Conservation (phyloP, 2,113 vertebrate species). For the Oncorhynchus clarkii region DNA sequence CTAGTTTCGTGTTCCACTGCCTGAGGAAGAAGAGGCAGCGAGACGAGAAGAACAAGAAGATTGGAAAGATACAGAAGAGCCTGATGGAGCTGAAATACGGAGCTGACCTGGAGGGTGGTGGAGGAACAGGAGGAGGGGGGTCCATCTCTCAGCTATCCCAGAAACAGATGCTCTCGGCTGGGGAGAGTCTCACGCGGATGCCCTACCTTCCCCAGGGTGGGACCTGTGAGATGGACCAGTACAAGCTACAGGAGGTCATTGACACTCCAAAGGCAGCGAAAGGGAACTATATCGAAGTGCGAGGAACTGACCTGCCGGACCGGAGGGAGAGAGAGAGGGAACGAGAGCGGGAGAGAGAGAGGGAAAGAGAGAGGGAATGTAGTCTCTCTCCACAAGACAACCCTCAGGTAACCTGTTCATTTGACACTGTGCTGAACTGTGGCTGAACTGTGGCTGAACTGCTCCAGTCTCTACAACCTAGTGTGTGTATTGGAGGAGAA, state of each 20-base stretch:
- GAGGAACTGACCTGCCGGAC: constrained; percentile 76
- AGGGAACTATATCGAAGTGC: constrained; percentile 94
- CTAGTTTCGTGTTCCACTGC: constrained; percentile 80
- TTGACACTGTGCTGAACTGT: too few relatives aligned
- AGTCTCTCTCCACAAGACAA: constrained; percentile 76
- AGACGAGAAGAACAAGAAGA: constrained; percentile 85
- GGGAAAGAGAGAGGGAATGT: constrained; percentile 58
- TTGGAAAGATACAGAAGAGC: constrained; percentile 89
- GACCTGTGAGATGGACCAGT: constrained; percentile 78
- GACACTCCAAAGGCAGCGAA: constrained; percentile 88
- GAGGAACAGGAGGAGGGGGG: constrained; percentile 71
- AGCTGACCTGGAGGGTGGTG: constrained; percentile 56
- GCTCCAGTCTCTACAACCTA: too few relatives aligned
- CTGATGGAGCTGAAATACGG: constrained; percentile 93
- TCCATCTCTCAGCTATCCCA: constrained; percentile 81
- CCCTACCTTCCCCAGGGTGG: constrained; percentile 83
- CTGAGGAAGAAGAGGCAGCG: constrained; percentile 83
- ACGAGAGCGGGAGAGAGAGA: constrained; percentile 10
- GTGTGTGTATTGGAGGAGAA: too few relatives aligned
- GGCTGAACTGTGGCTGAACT: too few relatives aligned
- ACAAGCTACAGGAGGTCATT: constrained; percentile 85
- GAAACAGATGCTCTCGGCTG: constrained; percentile 76
- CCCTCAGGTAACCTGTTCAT: constrained; percentile 49
- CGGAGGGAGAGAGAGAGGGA: constrained; percentile 49
- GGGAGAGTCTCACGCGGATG: constrained; percentile 84